Evolutionary conservation across 2,113 vertebrate species (phyloP), one percentile per base, ranked within the genome.

Genomic region (Falcunculus frontatus): DNA sequence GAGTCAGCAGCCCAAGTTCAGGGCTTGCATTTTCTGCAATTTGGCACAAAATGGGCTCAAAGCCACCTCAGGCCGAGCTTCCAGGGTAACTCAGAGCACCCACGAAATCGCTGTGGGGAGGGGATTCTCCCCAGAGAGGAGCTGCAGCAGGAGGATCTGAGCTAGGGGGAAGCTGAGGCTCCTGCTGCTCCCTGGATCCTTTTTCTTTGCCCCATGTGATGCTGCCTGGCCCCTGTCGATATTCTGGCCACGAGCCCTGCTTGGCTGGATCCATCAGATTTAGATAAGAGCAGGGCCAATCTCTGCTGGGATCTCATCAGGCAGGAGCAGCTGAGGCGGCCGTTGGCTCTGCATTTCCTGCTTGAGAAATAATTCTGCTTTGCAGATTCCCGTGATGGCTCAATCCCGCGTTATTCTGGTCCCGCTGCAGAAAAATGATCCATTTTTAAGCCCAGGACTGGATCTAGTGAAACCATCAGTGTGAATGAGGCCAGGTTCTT

Each of bases 261-360:
- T 17, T 10, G 81, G 59, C 55, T 0, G 42, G 59, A 10, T 3
- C 19, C 25, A 7, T 10, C 49, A 23, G 67, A 16, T n/a, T 35
- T 3, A 59, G 95, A 85, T 84, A 22, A 88, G 16, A 16, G 20
- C 37, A 37, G 91, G 57, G 70, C 44, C 44, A 33, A 95, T 96
- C 95, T 85, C 5, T 42, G 65, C 39, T 18, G 5, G 16, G 35
- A 96, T 97, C 97, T 97, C 62, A 97, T 97, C 95, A 1, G 87
- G 42, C 60, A 8, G 0, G 2, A 53, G 65, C 96, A 94, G 95
- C 90, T 57, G 64, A 17, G 37, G 1, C 2, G 35, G 65, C 87
- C n/a, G 85, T 86, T 95, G 84, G 1, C 46, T 49, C 81, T 22
- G 3, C 3, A 0, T 37, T 94, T 96, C 68, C 95, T 23, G 44